Evolutionary conservation across 2,113 vertebrate species (phyloP), one percentile per base, ranked within the genome.

Genomic region (Synchiropus splendidus): DNA sequence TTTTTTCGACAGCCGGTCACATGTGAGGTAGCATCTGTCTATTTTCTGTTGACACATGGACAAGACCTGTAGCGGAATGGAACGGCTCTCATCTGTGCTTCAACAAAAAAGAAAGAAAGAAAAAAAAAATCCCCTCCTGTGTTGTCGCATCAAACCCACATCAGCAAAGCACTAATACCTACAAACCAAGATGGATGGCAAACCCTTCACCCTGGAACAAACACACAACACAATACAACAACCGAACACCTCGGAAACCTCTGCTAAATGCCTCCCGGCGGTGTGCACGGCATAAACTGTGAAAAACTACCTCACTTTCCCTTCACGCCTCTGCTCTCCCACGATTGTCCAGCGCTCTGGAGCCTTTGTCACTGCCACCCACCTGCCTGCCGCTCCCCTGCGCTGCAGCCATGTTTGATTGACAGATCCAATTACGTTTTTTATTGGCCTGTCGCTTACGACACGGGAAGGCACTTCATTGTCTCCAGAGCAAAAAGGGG

Each of bases 371-470:
- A 33, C 21, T 27, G 21, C 61, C 52, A 46, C 62, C 62, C 45
- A 34, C 52, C 63, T 47, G 37, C 50, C 45, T 33, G 52, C 62
- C 48, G 31, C 31, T 27, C 42, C 47, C 52, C 52, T 12, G 36
- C 16, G 47, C 64, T 60, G 61, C 78, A 54, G 49, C 71, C 64
- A 36, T 1, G 42, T 62, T 55, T 79, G 81, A 84, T 69, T 83
- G 82, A 81, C 80, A 78, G 76, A 80, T 83, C 76, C 82, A 83
- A 86, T 86, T 84, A 84, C 69, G 60, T 70, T 81, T 79, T 82
- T 78, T 81, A 83, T 81, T 85, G 78, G 76, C 68, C 79, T 75
- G 76, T 79, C 77, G 57, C 60, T 75, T 36, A 65, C 52, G 9
- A 68, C 75, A 72, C 57, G 64, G 66, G 67, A 70, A 74, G 76